These are phyloP conservation scores for Megastigmus dorsalis DNA, from an alignment of 2,888 invertebrate species.

Conservation along the genomic window DNA sequence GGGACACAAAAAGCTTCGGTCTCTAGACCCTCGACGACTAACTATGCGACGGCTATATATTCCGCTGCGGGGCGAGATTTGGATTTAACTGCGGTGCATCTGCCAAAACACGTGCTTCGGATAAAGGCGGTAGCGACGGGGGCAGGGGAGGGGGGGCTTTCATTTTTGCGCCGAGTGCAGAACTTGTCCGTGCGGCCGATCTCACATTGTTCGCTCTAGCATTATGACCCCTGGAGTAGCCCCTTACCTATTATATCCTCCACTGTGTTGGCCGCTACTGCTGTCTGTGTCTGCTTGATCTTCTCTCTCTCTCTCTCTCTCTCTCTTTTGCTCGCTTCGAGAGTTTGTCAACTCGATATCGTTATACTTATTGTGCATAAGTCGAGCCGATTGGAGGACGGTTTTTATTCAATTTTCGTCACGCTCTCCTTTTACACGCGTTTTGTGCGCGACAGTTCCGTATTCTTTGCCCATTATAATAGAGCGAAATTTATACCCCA, in stretches of 20 bases:
- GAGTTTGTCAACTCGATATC: conserved; percentile 44
- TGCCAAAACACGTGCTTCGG: conserved; percentile 57
- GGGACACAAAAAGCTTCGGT: background rate
- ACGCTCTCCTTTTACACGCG: background rate
- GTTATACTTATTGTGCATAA: conserved; percentile 13
- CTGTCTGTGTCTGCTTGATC: no score
- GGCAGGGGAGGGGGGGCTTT: conserved; percentile 40
- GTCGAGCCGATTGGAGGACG: background rate
- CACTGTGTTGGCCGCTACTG: background rate
- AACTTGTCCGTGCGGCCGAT: conserved; percentile 15
- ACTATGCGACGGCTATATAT: background rate
- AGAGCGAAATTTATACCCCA: no score
- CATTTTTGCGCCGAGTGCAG: background rate
- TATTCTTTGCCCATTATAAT: no score
- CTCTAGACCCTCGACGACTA: no score
- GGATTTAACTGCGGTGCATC: conserved; percentile 51
- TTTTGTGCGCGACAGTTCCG: no score
- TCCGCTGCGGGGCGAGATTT: conserved; percentile 49
- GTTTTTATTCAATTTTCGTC: conserved; percentile 20
- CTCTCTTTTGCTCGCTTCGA: background rate
- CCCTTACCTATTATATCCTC: conserved; percentile 19
- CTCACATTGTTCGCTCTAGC: conserved; percentile 28
- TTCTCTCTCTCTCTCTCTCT: background rate
- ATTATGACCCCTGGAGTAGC: conserved; percentile 33
- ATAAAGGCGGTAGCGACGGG: no score